Evolutionary conservation across 2,113 vertebrate species (phyloP).

Genomic region (Brachyhypopomus occidentalis): DNA sequence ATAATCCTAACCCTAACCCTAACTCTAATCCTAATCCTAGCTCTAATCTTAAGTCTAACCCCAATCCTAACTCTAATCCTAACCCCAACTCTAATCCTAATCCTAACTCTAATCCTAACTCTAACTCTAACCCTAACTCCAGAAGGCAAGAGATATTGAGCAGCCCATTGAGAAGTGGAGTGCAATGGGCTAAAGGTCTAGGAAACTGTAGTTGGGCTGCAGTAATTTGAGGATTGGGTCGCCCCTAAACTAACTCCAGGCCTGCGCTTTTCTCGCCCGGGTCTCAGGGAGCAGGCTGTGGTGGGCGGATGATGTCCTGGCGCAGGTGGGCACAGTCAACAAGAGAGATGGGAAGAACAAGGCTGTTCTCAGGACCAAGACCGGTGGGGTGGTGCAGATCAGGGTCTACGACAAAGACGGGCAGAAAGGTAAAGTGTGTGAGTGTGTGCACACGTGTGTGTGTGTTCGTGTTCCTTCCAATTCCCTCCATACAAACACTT

Average conservation of each 20-base stretch:
- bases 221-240: too few relatives aligned
- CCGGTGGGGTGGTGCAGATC: slow-evolving; percentile 85
- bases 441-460: not conserved
- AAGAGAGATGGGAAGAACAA: slow-evolving; percentile 83
- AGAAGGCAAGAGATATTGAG: not conserved
- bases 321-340: slow-evolving; percentile 82
- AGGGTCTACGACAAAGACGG: slow-evolving; percentile 84
- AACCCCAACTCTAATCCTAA: too few relatives aligned
- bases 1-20: too few relatives aligned
- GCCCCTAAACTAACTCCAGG: not conserved
- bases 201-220: not conserved
- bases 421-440: slow-evolving; percentile 76
- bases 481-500: too few relatives aligned
- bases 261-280: not conserved
- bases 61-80: too few relatives aligned
- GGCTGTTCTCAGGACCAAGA: slow-evolving; percentile 80
- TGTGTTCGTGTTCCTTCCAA: too few relatives aligned
- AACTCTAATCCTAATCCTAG: too few relatives aligned
- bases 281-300: slow-evolving; percentile 82
- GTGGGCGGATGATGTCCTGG: slow-evolving; percentile 86
- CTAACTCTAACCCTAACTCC: not conserved
- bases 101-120: too few relatives aligned
- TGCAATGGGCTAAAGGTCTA: not conserved
- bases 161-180: too few relatives aligned
- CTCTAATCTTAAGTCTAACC: too few relatives aligned